Base-by-base conservation (phyloP, 2,888 invertebrate genomes). In the Selenia dentaria region DNA sequence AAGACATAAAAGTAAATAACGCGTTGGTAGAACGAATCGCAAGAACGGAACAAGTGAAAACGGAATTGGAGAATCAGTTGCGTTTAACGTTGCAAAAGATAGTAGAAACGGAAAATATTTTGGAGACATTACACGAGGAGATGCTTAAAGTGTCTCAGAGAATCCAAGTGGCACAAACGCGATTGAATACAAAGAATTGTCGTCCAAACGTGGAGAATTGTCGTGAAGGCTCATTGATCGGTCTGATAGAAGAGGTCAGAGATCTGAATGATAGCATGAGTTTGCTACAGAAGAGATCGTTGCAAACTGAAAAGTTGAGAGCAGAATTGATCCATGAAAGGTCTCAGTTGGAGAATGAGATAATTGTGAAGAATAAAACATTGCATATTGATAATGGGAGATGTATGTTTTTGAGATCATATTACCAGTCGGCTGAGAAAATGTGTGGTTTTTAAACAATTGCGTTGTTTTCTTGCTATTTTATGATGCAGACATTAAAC, bases 1-100 rank as follows among this genome's bases (percentile, higher is more conserved):
- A 97, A 84, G 96, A 96, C 1, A 95, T 96, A 59, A 89, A 91
- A 32, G 96, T 97, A 0, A 96, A 97, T 68, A 91, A 93, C 27
- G 94, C 95, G 0, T 79, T 98, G 42, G 91, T 93, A 3, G 92
- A 93, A 55, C 92, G 96, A 35, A 94, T 97, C 33, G 93, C 94
- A 3, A 94, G 95, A 62, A 94, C 95, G 0, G 94, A 96, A 71
- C 95, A 96, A 78, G 93, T 95, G 6, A 92, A 95, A 55, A 91
- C 89, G 2, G 92, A 93, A 62, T 81, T 97, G 56, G 95, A 95
- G 72, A 93, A 93, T 51, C 95, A 96, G 67, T 78, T 95, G 16
- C 83, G 92, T 51, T 83, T 66, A 92, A 84, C 83, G 0, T 33
- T 90, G 31, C 55, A 70, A 4, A 90, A 89, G 50, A 90, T 89